Evolutionary conservation across 2,888 invertebrate species (phyloP).

Genomic region (Napeogenes sylphis): DNA sequence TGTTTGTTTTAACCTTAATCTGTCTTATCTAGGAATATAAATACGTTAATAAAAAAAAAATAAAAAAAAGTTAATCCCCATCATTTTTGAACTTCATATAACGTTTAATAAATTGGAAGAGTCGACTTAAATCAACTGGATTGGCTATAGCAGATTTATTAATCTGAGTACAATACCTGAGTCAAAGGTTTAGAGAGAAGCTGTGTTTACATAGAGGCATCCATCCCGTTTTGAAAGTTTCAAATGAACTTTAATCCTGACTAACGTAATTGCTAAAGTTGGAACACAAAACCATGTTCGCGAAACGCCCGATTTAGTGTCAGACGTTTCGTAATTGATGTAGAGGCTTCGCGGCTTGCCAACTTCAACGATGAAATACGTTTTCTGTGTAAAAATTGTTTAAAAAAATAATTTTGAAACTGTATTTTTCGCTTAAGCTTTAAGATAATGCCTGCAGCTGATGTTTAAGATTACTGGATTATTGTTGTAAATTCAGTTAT

Average conservation of each 20-base stretch:
- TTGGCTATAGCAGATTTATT: neutral
- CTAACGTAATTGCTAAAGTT: slow-evolving; percentile 74
- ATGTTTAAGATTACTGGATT: neutral
- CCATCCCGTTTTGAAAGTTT: slow-evolving; percentile 68
- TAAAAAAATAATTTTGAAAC: slow-evolving; percentile 8
- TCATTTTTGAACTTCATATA: no score
- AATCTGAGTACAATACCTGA: neutral
- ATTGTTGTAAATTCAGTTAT: neutral
- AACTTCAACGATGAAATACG: slow-evolving; percentile 20
- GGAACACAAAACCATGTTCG: slow-evolving; percentile 69
- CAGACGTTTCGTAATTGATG: slow-evolving; percentile 64
- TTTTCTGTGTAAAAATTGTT: slow-evolving; percentile 8
- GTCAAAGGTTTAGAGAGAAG: neutral
- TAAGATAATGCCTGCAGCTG: slow-evolving; percentile 1
- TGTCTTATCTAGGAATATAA: neutral
- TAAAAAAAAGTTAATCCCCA: no score
- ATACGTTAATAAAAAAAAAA: no score
- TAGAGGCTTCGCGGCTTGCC: slow-evolving; percentile 32
- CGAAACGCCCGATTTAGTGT: slow-evolving; percentile 63
- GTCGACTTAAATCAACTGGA: no score
- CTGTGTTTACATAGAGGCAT: slow-evolving; percentile 40
- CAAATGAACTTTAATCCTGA: slow-evolving; percentile 69
- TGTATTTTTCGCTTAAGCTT: neutral
- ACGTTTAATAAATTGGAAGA: no score
- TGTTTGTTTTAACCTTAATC: slow-evolving; percentile 13